Percentiles rank a stretch among this genome's conserved stretches.
phyloP scores from a whole-genome alignment of 2,113 vertebrate species.

The Phalacrocorax carbo region DNA sequence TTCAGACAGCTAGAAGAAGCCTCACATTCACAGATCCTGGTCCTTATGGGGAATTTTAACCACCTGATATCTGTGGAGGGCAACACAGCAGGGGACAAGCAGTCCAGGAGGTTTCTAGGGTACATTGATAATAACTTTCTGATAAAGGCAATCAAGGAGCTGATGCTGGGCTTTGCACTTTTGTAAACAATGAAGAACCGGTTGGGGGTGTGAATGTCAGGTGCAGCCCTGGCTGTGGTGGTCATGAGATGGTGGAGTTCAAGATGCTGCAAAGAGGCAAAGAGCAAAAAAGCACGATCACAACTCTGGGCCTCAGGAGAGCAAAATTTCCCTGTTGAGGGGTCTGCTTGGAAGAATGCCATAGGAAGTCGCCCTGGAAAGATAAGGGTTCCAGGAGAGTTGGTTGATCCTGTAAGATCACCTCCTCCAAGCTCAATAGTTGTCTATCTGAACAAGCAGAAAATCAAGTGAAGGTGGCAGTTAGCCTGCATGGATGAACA shows the following conservation, averaged over 20 bases:
- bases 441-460: not conserved
- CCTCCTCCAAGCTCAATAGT: not conserved
- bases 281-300: not conserved
- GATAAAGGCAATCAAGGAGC: not conserved
- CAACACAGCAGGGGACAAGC: not conserved
- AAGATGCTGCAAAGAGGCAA: not conserved
- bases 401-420: not conserved
- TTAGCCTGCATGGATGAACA: not conserved
- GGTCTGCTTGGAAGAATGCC: not conserved
- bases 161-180: not conserved
- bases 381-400: not conserved
- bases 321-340: not conserved
- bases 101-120: not conserved
- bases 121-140: not conserved
- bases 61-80: not conserved
- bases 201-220: not conserved
- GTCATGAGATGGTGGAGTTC: not conserved
- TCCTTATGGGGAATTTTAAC: not conserved
- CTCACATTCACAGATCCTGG: rapidly evolving
- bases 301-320: not conserved
- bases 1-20: not conserved
- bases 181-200: not conserved
- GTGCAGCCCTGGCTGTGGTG: not conserved
- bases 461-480: not conserved
- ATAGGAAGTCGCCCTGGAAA: not conserved